Conservation (phyloP, 2,797 vertebrate genomes). For the Benthosema pterotum region DNA sequence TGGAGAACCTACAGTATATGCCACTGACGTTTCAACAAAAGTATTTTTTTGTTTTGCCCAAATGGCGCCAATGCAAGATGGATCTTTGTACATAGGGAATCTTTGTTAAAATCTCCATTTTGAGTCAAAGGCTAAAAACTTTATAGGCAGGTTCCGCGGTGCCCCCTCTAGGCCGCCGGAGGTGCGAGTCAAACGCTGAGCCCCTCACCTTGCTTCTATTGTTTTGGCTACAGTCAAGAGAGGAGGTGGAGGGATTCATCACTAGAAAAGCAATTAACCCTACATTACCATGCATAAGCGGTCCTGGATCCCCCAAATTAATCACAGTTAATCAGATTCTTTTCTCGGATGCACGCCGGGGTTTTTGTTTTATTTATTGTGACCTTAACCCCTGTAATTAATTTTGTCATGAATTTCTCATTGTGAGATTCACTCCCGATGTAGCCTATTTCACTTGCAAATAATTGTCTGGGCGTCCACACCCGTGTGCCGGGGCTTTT, state of each 20-base stretch:
- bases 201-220: conserved; percentile 30
- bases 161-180: background rate
- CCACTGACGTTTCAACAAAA: no score
- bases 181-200: conserved; percentile 10
- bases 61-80: no score
- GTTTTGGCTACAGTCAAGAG: conserved; percentile 35
- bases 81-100: no score
- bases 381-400: conserved; percentile 67
- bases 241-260: conserved; percentile 37
- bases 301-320: conserved; percentile 61
- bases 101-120: no score
- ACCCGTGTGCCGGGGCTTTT: conserved; percentile 26
- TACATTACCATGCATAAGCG: conserved; percentile 54
- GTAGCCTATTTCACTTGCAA: conserved; percentile 61
- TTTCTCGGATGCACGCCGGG: conserved; percentile 47
- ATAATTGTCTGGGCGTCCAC: conserved; percentile 52
- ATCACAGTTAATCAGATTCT: conserved; percentile 68
- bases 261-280: conserved; percentile 62
- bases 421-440: conserved; percentile 48
- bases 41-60: no score
- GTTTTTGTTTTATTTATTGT: conserved; percentile 67
- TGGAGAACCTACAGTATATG: no score
- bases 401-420: conserved; percentile 58
- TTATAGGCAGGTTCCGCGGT: background rate
- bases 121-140: no score